Evolutionary conservation across 2,797 vertebrate species (phyloP).

Genomic region (Enteromius thamalakanensis): DNA sequence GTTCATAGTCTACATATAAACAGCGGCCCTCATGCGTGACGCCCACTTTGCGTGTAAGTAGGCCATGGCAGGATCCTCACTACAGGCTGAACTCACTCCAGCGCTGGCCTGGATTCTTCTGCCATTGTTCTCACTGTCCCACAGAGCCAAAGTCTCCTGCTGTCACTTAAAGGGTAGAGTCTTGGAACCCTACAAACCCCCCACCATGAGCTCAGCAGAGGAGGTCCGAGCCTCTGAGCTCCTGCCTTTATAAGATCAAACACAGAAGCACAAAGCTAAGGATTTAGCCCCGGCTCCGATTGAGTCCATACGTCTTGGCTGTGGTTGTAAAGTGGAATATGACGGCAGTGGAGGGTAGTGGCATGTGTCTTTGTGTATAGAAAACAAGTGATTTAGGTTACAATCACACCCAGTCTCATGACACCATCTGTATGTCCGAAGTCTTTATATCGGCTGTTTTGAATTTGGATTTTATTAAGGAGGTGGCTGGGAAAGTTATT

Average conservation of each 20-base stretch:
- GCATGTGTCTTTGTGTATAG: constrained; percentile 2
- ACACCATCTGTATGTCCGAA: background rate
- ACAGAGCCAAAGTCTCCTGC: constrained; percentile 43
- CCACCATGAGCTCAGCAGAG: constrained; percentile 35
- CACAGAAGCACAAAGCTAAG: constrained; percentile 43
- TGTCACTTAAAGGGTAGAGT: constrained; percentile 55
- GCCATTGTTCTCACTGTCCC: constrained; percentile 63
- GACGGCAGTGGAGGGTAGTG: background rate
- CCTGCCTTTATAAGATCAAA: constrained; percentile 33
- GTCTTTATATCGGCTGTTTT: constrained; percentile 17
- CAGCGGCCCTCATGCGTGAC: constrained; percentile 8
- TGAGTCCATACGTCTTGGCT: constrained; percentile 24
- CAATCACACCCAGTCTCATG: constrained; percentile 15
- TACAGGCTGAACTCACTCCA: constrained; percentile 46
- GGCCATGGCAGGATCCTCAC: constrained; percentile 51
- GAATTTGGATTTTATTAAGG: constrained; percentile 10
- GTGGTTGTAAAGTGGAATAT: background rate
- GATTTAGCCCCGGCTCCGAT: constrained; percentile 44
- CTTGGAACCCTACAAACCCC: constrained; percentile 56
- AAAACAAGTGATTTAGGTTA: constrained; percentile 21
- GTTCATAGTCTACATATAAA: constrained; percentile 26
- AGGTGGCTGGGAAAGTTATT: background rate
- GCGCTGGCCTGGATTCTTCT: constrained; percentile 54
- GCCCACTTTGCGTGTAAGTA: constrained; percentile 25
- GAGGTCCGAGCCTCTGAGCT: constrained; percentile 11